Percentiles rank a stretch among this genome's conserved stretches.
phyloP scores from a whole-genome alignment of 2,113 vertebrate genomes.

The Apus apus region DNA sequence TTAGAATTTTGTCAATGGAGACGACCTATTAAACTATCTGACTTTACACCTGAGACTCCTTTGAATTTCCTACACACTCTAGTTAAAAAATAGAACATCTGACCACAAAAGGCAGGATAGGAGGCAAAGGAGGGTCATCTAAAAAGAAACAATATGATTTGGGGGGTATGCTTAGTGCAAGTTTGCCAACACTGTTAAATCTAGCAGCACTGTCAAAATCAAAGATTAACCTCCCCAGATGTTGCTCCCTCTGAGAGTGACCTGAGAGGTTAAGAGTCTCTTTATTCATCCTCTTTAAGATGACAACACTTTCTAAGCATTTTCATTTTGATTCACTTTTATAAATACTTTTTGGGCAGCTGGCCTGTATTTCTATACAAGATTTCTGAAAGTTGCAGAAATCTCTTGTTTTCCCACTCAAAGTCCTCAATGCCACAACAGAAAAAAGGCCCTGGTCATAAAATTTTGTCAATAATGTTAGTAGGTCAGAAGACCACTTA shows the following conservation, averaged over 20 bases:
- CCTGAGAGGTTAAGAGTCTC: background rate
- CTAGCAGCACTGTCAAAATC: background rate
- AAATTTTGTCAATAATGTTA: background rate
- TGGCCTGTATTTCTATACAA: background rate
- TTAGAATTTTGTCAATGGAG: background rate
- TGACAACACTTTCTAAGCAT: background rate
- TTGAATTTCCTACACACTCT: background rate
- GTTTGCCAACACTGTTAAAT: background rate
- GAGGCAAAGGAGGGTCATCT: background rate
- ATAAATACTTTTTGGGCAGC: background rate
- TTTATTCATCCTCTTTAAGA: background rate
- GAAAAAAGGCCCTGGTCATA: background rate
- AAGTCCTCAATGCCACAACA: background rate
- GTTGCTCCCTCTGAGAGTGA: background rate
- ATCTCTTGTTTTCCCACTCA: background rate
- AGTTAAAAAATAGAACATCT: background rate
- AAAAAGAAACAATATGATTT: background rate
- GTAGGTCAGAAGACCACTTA: background rate
- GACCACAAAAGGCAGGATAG: background rate
- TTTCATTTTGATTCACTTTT: background rate
- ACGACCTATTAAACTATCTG: background rate
- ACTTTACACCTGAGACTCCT: background rate
- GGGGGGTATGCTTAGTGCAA: rapidly evolving
- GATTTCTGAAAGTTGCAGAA: background rate
- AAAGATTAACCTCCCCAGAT: background rate